These are phyloP conservation scores for Beris morrisii DNA, from an alignment of 2,888 invertebrate species.

Conservation along the genomic window DNA sequence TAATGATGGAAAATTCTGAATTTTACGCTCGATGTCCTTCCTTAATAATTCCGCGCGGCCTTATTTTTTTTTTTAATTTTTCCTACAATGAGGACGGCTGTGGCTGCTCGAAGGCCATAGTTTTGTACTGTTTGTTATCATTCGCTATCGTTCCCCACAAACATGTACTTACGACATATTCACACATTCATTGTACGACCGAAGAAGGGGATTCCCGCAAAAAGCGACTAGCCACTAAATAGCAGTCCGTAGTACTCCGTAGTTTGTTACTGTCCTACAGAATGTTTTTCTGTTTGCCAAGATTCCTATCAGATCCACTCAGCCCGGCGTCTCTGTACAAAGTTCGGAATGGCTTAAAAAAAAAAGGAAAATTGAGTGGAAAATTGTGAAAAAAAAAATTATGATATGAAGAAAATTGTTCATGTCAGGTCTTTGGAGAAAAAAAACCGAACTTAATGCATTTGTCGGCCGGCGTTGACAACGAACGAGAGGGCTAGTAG, in stretches of 20 bases:
- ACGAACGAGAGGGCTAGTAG: not conserved
- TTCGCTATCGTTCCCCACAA: not conserved
- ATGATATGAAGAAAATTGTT: slow-evolving; percentile 23
- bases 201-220: not conserved
- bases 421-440: not conserved
- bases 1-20: slow-evolving; percentile 22
- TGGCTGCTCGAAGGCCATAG: not conserved
- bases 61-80: not conserved
- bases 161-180: not conserved
- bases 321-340: not conserved
- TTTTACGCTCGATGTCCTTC: slow-evolving; percentile 35
- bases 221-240: not conserved
- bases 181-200: not conserved
- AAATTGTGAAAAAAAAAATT: slow-evolving; percentile 11
- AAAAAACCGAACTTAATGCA: slow-evolving; percentile 11
- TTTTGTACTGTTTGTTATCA: not conserved
- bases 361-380: not conserved
- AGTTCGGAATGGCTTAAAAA: not conserved
- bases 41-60: slow-evolving; percentile 31
- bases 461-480: slow-evolving; percentile 24
- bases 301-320: slow-evolving; percentile 19
- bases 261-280: not conserved
- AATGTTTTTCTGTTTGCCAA: slow-evolving; percentile 7
- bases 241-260: not conserved
- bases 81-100: not conserved